phyloP scores from a whole-genome alignment of 1,140 invertebrate species.

The Musca domestica region DNA sequence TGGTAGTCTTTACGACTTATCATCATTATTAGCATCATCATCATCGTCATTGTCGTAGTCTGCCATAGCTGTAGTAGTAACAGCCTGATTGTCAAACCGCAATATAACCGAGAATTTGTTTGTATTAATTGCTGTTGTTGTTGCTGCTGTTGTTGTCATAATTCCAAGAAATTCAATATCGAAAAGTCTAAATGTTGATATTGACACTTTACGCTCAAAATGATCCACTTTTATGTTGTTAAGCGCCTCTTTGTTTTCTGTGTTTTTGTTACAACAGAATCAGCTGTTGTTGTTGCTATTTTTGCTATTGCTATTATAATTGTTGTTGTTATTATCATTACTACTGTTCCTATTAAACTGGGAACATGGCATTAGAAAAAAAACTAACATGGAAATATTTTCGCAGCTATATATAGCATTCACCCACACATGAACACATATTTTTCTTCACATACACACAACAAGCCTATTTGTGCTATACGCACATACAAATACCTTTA shows the following conservation, averaged over 20 bases:
- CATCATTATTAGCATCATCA: too few relatives aligned
- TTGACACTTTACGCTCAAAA: slow-evolving; percentile 19
- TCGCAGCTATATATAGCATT: slow-evolving; percentile 1
- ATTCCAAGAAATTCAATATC: slow-evolving; percentile 3
- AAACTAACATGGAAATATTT: background rate
- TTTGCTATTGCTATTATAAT: background rate
- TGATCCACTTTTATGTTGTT: slow-evolving; percentile 12
- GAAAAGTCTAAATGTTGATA: slow-evolving; percentile 20
- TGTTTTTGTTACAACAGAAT: background rate
- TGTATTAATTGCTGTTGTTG: background rate
- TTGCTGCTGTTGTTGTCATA: background rate
- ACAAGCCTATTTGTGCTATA: background rate
- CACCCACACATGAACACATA: background rate
- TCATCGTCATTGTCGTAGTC: too few relatives aligned
- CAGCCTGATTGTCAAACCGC: background rate
- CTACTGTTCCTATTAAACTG: too few relatives aligned
- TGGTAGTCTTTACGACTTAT: too few relatives aligned
- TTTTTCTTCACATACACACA: background rate
- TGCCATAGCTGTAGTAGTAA: too few relatives aligned
- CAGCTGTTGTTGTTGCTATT: background rate
- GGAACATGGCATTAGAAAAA: background rate
- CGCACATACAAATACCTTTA: background rate
- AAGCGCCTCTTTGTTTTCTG: background rate
- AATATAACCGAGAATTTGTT: slow-evolving; percentile 14
- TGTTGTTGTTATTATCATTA: background rate